A percentile compares a stretch with the other conserved stretches of the same genome.
Evolutionary conservation across 2,113 vertebrate species (phyloP).

Genomic region (Enhydra lutris): DNA sequence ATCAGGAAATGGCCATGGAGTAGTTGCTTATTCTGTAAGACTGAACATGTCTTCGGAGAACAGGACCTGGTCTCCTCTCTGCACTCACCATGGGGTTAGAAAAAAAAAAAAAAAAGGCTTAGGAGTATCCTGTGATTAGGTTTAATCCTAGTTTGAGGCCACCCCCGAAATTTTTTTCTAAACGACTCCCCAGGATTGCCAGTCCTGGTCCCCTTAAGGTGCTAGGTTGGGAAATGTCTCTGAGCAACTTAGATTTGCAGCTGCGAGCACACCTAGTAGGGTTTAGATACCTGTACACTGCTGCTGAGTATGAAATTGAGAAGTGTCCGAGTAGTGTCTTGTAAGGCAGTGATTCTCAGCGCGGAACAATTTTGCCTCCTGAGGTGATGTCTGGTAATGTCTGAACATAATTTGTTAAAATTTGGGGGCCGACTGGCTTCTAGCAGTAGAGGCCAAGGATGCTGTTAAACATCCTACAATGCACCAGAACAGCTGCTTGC

Average conservation of each 20-base stretch:
- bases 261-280: accelerated
- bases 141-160: not conserved
- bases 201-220: not conserved
- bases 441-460: not conserved
- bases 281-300: not conserved
- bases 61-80: not conserved
- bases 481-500: not conserved
- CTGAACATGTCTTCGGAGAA: not conserved
- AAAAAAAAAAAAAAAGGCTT: not conserved
- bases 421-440: not conserved
- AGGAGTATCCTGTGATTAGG: not conserved
- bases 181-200: not conserved
- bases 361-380: not conserved
- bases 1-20: not conserved
- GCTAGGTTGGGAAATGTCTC: not conserved
- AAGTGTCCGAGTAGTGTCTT: not conserved
- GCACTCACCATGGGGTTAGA: not conserved
- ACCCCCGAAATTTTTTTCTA: not conserved
- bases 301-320: not conserved
- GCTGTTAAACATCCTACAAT: not conserved
- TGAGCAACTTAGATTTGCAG: not conserved
- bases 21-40: not conserved
- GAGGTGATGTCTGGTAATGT: not conserved
- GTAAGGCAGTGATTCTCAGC: not conserved
- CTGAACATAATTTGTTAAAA: not conserved